These are phyloP conservation scores for Dasypogon diadema DNA, from an alignment of 2,888 invertebrate genomes.

Conservation along the genomic window DNA sequence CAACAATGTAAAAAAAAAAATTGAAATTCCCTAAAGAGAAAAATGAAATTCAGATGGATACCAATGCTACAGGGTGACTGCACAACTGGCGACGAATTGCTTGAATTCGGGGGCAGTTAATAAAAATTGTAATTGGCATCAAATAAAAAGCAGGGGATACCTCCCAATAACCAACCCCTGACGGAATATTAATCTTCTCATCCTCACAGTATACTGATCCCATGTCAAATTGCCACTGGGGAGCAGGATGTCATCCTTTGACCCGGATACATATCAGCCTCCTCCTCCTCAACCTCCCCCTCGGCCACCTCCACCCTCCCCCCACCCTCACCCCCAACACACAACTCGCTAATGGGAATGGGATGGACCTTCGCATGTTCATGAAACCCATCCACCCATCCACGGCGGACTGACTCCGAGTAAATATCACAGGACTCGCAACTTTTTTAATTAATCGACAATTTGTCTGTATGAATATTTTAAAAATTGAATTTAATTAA, in stretches of 20 bases:
- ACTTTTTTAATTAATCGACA: constrained; percentile 53
- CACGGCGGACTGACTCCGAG: neutral
- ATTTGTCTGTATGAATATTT: constrained; percentile 53
- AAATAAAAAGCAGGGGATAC: constrained; percentile 51
- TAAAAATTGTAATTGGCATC: constrained; percentile 55
- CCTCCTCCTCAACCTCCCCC: neutral
- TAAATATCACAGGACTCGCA: constrained; percentile 46
- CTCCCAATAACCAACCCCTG: neutral
- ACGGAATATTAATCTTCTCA: constrained; percentile 37
- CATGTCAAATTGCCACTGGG: constrained; percentile 42
- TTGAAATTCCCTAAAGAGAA: neutral
- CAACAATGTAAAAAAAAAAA: neutral
- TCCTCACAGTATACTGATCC: constrained; percentile 24
- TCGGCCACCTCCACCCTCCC: no score
- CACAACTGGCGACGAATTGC: constrained; percentile 4
- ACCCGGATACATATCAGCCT: neutral
- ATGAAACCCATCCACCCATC: no score
- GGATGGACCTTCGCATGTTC: no score
- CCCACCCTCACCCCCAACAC: no score
- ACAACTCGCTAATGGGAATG: no score
- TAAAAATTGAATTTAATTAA: constrained; percentile 54
- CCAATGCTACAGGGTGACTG: neutral
- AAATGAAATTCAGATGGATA: neutral
- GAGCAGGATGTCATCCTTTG: constrained; percentile 39
- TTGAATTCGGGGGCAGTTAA: constrained; percentile 42